Evolutionary conservation across 2,113 vertebrate genomes (phyloP), one percentile per base, ranked within the genome.

Genomic region (Calyptomena viridis): DNA sequence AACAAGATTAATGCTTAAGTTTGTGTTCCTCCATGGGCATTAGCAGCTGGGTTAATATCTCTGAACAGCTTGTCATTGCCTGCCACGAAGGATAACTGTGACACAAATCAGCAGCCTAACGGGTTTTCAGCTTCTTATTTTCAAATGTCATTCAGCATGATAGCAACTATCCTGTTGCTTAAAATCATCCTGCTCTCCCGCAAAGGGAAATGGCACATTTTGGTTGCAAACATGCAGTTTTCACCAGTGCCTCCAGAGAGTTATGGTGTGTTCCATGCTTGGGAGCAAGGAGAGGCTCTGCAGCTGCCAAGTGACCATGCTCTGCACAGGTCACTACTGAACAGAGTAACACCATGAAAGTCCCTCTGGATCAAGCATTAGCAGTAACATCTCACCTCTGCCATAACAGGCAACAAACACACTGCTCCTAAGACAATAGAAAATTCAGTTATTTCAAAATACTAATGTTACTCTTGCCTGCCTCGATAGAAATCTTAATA

Each of bases 211-310:
- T 3, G 3, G 33, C 60, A 37, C 62, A 40, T 69, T 59, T 42
- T 73, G 78, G 18, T 62, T 2, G 1, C 35, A 46, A 68, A 60
- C 12, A 33, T 12, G 2, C 6, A 27, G 22, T 53, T 81, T 69
- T 60, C 52, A 33, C 23, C 19, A 14, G 14, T 56, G 60, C 12
- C 63, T 64, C 19, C 49, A 25, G 30, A 30, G 72, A 83, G 31
- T 33, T 67, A 24, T 0, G 2, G 3, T 25, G 22, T 24, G 74
- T 25, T 47, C 81, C 0, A 0, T 69, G 71, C 74, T 17, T 0
- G 1, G 69, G 69, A 77, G 33, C 46, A 44, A 46, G 39, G 39
- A 80, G 40, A 62, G 33, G 76, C 15, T 81, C 35, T 27, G 31
- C 33, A 20, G 42, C 24, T 59, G 24, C 42, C 5, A 2, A 59